Evolutionary conservation across 2,113 vertebrate species (phyloP).

Genomic region (Riparia riparia): DNA sequence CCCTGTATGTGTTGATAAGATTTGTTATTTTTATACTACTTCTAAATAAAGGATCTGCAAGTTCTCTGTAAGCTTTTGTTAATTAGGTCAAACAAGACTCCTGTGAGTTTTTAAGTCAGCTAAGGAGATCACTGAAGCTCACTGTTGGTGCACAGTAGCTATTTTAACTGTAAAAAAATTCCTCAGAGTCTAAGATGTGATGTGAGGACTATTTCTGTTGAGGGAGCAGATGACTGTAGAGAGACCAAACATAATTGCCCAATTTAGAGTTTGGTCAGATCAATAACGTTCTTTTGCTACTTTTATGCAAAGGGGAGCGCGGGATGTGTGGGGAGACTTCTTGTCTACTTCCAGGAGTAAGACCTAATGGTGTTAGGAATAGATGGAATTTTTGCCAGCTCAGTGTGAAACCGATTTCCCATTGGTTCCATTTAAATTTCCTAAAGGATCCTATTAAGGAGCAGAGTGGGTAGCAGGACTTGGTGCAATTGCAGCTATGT

Average conservation of each 20-base stretch:
- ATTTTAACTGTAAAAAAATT: slow-evolving; percentile 49
- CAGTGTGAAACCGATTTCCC: neutral
- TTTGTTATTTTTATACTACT: slow-evolving; percentile 45
- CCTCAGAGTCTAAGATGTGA: slow-evolving; percentile 47
- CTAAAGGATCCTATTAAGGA: neutral
- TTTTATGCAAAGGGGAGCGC: neutral
- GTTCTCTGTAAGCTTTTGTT: slow-evolving; percentile 42
- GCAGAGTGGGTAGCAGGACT: neutral
- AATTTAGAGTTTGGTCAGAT: slow-evolving; percentile 30
- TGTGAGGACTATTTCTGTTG: slow-evolving; percentile 47
- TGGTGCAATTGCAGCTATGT: neutral
- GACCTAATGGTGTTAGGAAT: neutral
- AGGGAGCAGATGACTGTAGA: slow-evolving; percentile 18
- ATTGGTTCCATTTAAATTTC: neutral
- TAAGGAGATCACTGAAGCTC: slow-evolving; percentile 42
- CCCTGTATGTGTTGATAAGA: slow-evolving; percentile 9
- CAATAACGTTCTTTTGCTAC: neutral
- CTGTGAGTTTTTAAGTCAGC: slow-evolving; percentile 62
- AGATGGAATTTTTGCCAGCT: neutral
- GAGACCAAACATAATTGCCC: slow-evolving; percentile 24
- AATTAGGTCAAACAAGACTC: slow-evolving; percentile 66
- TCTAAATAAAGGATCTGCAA: slow-evolving; percentile 51
- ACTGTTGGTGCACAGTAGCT: slow-evolving; percentile 31
- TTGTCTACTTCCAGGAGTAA: neutral
- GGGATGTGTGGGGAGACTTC: neutral